Conservation (phyloP, 2,888 invertebrate genomes). For the Hermaeophaga mercurialis region DNA sequence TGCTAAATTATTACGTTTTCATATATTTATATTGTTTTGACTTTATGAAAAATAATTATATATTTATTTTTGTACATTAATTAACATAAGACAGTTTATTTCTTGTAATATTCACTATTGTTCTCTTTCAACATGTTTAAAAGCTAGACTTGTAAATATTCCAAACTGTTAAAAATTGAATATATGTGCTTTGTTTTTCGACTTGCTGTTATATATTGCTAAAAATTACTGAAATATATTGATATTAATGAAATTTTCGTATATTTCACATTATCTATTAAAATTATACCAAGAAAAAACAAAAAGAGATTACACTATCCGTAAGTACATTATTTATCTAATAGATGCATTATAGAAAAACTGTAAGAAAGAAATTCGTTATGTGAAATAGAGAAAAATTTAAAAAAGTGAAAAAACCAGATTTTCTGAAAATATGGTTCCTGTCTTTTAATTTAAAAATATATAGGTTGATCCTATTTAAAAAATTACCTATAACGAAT, state of each 20-base stretch:
- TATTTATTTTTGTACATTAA: slow-evolving; percentile 31
- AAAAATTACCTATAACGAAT: no score
- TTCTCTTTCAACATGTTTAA: slow-evolving; percentile 17
- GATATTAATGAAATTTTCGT: slow-evolving; percentile 22
- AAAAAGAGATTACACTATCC: no score
- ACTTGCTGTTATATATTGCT: slow-evolving; percentile 33
- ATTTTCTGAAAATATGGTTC: no score
- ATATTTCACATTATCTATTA: no score
- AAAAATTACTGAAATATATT: slow-evolving; percentile 26
- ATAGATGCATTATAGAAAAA: no score
- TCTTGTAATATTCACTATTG: slow-evolving; percentile 14
- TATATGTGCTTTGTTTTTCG: slow-evolving; percentile 21
- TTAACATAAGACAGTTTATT: slow-evolving; percentile 11
- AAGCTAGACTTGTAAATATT: slow-evolving; percentile 22
- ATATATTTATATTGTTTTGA: slow-evolving; percentile 12
- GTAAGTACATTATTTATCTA: no score
- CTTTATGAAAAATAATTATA: slow-evolving; percentile 15
- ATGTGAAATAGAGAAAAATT: no score
- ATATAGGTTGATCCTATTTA: no score
- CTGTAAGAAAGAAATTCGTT: no score
- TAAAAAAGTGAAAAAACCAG: no score
- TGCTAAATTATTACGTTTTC: slow-evolving; percentile 1
- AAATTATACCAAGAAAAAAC: no score
- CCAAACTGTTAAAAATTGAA: slow-evolving; percentile 20
- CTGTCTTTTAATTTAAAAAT: no score